Evolutionary conservation across 30 jellyfish, hydroid and myxozoan genomes (phyloP).

Genomic region (Aurelia aurita complex sp. Pacific): DNA sequence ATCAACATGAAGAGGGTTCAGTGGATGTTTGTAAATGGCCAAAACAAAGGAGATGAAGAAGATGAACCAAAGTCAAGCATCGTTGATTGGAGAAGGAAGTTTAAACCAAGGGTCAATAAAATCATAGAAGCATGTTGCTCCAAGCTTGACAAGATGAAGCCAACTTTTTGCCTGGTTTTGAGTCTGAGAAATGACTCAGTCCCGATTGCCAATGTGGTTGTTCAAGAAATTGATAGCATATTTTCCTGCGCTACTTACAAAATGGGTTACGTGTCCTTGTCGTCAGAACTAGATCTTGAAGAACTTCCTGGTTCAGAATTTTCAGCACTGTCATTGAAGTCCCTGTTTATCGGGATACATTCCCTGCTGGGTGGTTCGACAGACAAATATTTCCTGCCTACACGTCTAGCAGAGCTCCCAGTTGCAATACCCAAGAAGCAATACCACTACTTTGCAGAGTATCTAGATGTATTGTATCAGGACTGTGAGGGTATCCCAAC

Average conservation of each 20-base stretch:
- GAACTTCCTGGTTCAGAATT: background rate
- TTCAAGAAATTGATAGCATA: conserved; percentile 17
- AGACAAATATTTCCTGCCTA: conserved; percentile 35
- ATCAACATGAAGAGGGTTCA: conserved; percentile 21
- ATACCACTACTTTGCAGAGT: conserved; percentile 18
- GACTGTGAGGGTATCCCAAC: conserved; percentile 65
- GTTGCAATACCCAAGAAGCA: background rate
- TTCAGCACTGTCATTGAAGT: conserved; percentile 22
- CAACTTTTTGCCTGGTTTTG: conserved; percentile 35
- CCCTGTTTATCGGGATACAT: conserved; percentile 17
- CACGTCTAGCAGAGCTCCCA: conserved; percentile 9
- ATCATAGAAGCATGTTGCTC: conserved; percentile 31
- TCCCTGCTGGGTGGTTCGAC: conserved; percentile 30
- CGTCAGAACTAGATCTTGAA: conserved; percentile 26
- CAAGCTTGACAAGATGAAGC: conserved; percentile 44
- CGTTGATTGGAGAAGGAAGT: conserved; percentile 25
- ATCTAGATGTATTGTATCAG: conserved; percentile 37
- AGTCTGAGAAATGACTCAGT: conserved; percentile 3
- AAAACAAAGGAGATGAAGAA: conserved; percentile 11
- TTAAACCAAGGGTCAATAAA: conserved; percentile 11
- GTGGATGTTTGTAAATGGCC: conserved; percentile 67
- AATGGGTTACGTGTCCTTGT: conserved; percentile 15
- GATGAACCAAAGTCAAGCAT: background rate
- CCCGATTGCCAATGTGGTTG: conserved; percentile 27
- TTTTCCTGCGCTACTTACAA: background rate